phyloP scores from a whole-genome alignment of 1,140 invertebrate species.

The Drosophila kohkoa region DNA sequence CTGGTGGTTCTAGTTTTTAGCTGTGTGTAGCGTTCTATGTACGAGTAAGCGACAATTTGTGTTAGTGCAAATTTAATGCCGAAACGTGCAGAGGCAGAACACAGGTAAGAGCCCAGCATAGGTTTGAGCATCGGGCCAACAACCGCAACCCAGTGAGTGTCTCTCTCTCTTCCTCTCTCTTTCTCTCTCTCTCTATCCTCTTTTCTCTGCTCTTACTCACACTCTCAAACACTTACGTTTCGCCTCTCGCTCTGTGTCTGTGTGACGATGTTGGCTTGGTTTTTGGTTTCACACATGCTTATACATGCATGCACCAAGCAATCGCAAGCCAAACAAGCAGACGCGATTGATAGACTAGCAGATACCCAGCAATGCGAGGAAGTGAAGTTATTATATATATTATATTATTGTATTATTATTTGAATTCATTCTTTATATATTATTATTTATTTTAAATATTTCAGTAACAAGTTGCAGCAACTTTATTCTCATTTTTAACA shows the following conservation, averaged over 20 bases:
- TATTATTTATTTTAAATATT: too few relatives aligned
- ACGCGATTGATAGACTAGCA: neutral
- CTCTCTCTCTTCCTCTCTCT: slow-evolving; percentile 34
- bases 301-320: slow-evolving; percentile 65
- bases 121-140: slow-evolving; percentile 50
- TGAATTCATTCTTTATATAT: too few relatives aligned
- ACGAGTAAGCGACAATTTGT: slow-evolving; percentile 79
- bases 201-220: neutral
- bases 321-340: slow-evolving; percentile 44
- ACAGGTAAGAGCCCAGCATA: slow-evolving; percentile 35
- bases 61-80: slow-evolving; percentile 81
- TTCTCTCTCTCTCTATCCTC: neutral
- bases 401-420: neutral
- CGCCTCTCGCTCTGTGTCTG: slow-evolving; percentile 13
- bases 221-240: too few relatives aligned
- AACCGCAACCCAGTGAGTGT: slow-evolving; percentile 55
- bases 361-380: neutral
- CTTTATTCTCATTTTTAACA: neutral
- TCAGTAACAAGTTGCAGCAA: neutral
- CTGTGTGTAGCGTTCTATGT: slow-evolving; percentile 41
- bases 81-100: slow-evolving; percentile 58
- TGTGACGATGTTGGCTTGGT: slow-evolving; percentile 56
- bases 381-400: neutral
- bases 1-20: slow-evolving; percentile 41
- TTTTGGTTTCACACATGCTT: slow-evolving; percentile 80